These are phyloP conservation scores for Xylocopa sonorina DNA, from an alignment of 1,140 invertebrate species.

Conservation along the genomic window DNA sequence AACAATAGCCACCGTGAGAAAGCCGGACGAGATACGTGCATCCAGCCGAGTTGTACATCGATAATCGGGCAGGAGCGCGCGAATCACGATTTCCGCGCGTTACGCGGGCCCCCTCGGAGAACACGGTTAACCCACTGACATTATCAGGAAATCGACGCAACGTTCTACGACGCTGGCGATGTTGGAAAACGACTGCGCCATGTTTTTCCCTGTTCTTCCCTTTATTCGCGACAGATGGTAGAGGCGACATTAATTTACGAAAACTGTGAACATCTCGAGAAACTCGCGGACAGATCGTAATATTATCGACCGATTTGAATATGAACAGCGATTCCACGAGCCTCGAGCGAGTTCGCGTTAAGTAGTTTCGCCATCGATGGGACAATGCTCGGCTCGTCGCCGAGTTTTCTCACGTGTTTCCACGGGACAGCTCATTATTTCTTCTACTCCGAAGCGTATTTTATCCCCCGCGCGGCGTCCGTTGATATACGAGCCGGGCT, in stretches of 20 bases:
- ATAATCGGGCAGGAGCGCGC: constrained; percentile 17
- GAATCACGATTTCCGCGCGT: constrained; percentile 49
- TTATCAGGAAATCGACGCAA: constrained; percentile 52
- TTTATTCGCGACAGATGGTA: no score
- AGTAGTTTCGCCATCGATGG: neutral
- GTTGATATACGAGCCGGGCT: constrained; percentile 61
- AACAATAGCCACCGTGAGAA: constrained; percentile 27
- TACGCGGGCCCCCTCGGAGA: constrained; percentile 14
- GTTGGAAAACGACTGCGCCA: neutral
- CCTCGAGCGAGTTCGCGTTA: no score
- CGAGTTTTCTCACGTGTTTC: constrained; percentile 64
- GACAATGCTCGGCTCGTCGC: constrained; percentile 43
- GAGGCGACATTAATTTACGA: no score
- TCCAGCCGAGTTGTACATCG: neutral
- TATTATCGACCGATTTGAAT: no score
- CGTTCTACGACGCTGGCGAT: constrained; percentile 1
- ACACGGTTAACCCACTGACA: constrained; percentile 56
- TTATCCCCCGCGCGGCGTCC: constrained; percentile 35
- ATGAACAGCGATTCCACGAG: no score
- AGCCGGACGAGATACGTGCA: constrained; percentile 13
- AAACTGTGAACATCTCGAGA: no score
- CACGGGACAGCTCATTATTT: constrained; percentile 55
- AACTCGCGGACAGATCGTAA: no score
- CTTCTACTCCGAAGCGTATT: constrained; percentile 24
- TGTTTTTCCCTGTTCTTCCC: no score